Evolutionary conservation across 2,888 invertebrate genomes (phyloP), one percentile per base, ranked within the genome.

Genomic region (Sarcophaga variegata): DNA sequence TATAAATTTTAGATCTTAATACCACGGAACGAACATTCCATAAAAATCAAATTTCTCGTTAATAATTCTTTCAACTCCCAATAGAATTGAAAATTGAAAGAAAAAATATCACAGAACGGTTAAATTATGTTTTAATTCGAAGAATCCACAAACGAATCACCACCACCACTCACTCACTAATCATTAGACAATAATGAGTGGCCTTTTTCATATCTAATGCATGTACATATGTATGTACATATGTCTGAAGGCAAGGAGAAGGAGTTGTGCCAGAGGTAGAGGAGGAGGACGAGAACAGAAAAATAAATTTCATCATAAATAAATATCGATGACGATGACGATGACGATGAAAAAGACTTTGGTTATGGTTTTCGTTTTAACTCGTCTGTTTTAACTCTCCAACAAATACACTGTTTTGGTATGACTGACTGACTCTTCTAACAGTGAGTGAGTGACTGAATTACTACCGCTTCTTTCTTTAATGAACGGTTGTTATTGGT

Each of bases 171-270:
- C 75, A 80, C 70, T 62, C 84, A 81, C 84, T 85, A 81, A 85
- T 81, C 80, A 76, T 78, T 64, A 60, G 78, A 78, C 74, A 85
- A 81, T 85, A 37, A 37, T 85, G 79, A 82, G 79, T 75, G 54
- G 64, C 69, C 20, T 81, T 81, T 59, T 74, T 12, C 12, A n/a
- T 67, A 66, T 47, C 22, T 72, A 54, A 14, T 66, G 14, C 14
- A 49, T 4, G 14, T 49, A 11, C 3, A 3, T 49, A 60, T 27
- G 72, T 72, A 37, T 45, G 12, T 8, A 62, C 22, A 22, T 22
- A 22, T 22, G 22, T 22, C 22, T n/a, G 20, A 12, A 12, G 10
- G 47, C 11, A 37, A 72, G 62, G 37, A 4, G 20, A 27, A 54
- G 59, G 27, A 54, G 63, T 69, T 64, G 22, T 27, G 3, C 10